A percentile compares a stretch with the other conserved stretches of the same genome.
Conservation (phyloP, 2,888 invertebrate species). For the Noctua comes region DNA sequence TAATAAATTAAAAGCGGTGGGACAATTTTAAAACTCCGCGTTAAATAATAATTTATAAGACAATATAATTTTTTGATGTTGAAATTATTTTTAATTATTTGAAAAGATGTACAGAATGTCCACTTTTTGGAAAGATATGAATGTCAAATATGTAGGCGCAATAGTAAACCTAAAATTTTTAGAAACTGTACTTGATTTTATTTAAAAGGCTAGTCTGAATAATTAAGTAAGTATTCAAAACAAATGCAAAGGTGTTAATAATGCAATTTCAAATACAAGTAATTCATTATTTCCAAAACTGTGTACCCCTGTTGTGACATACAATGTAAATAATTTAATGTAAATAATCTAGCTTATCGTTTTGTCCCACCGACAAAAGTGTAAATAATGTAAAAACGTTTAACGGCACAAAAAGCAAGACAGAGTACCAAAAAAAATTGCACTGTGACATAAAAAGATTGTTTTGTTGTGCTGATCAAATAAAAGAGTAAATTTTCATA, state of each 20-base stretch:
- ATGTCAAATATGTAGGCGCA: constrained; percentile 34
- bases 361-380: constrained; percentile 84
- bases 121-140: constrained; percentile 51
- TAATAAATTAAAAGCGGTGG: constrained; percentile 75
- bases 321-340: constrained; percentile 70
- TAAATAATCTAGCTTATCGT: constrained; percentile 82
- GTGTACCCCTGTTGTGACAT: constrained; percentile 52
- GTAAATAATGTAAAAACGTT: constrained; percentile 70
- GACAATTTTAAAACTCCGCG: constrained; percentile 74
- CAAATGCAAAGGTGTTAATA: constrained; percentile 70
- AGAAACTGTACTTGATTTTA: constrained; percentile 37
- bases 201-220: constrained; percentile 44
- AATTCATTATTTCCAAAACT: constrained; percentile 59
- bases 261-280: constrained; percentile 34
- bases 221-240: constrained; percentile 68
- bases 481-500: constrained; percentile 58
- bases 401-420: constrained; percentile 66
- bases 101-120: constrained; percentile 51
- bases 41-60: constrained; percentile 72
- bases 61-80: constrained; percentile 71
- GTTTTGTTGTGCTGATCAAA: constrained; percentile 63
- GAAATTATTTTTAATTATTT: constrained; percentile 85
- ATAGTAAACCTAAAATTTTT: constrained; percentile 31
- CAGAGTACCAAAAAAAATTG: constrained; percentile 20
- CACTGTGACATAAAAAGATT: constrained; percentile 53